Evolutionary conservation across 2,113 vertebrate genomes (phyloP), one percentile per base, ranked within the genome.

Genomic region (Uropsilus gracilis): DNA sequence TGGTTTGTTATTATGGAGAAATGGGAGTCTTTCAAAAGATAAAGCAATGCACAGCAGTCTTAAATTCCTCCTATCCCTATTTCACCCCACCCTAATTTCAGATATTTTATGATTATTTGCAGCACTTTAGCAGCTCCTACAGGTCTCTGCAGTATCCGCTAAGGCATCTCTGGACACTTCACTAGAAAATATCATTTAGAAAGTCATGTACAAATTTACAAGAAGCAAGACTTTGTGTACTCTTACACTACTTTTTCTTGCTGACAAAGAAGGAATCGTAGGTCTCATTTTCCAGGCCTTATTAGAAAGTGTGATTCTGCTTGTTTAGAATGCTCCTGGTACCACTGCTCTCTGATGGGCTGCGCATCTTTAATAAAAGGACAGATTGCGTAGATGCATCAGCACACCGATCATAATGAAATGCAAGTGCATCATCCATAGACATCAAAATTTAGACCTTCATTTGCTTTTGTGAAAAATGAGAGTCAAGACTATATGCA

Each of bases 331-430:
- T 59, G 39, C 77, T 98, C 1, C 0, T 97, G 90, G 44, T 94
- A 84, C 50, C 96, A 81, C 63, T 96, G 94, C 83, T 94, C 95
- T 94, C 92, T 85, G 92, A 77, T 39, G 66, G 42, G 32, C 86
- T 68, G 69, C 96, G 93, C 63, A 50, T 95, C 95, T 98, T 86
- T 86, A 68, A 39, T 94, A 92, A 94, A 89, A 86, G 91, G 83
- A 97, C 94, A 91, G 87, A 80, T 71, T 94, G 53, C 76, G 48
- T 7, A 48, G 86, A 82, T 78, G 73, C 34, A 66, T 86, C 86
- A 90, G 82, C 78, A 95, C 90, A 18, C 72, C 63, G 93, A 86
- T 82, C 53, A 89, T 18, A 96, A 93, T 57, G 86, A 89, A 96
- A 57, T 37, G 63, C 92, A 95, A 94, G 50, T 92, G 94, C 94